A percentile compares a stretch with the other conserved stretches of the same genome.
These are phyloP conservation scores for Sturnus vulgaris DNA, from an alignment of 2,113 vertebrate genomes.

Conservation along the genomic window DNA sequence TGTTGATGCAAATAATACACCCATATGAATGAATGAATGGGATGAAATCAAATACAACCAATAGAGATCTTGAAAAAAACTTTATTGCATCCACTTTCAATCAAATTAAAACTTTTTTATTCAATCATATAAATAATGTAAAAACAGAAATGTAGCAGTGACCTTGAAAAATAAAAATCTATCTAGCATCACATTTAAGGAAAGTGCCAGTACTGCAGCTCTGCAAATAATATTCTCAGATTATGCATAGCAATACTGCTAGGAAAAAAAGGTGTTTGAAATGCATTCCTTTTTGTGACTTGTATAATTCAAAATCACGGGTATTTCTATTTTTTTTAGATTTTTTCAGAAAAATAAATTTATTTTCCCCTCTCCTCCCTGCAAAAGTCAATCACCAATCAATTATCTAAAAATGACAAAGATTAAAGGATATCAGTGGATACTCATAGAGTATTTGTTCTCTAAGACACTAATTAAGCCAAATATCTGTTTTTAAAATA, in stretches of 20 bases:
- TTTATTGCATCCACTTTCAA: not conserved
- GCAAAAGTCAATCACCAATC: not conserved
- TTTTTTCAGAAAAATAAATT: not conserved
- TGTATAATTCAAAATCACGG: not conserved
- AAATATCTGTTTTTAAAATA: not conserved
- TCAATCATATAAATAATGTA: not conserved
- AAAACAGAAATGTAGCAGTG: not conserved
- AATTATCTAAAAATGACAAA: not conserved
- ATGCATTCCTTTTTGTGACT: not conserved
- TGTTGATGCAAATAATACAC: not conserved
- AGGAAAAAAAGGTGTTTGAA: not conserved
- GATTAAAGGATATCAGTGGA: not conserved
- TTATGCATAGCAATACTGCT: not conserved
- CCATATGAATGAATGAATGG: conserved; percentile 13
- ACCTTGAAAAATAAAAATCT: not conserved
- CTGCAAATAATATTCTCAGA: not conserved
- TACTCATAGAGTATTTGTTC: not conserved
- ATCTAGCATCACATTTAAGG: not conserved
- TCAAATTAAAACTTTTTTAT: not conserved
- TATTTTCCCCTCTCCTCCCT: not conserved
- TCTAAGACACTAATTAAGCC: not conserved
- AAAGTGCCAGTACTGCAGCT: not conserved
- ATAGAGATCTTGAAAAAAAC: not conserved
- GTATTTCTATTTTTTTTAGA: not conserved
- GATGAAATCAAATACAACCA: conserved; percentile 14